Evolutionary conservation across 1,140 invertebrate genomes (phyloP).

Genomic region (Sarcophaga bullata): DNA sequence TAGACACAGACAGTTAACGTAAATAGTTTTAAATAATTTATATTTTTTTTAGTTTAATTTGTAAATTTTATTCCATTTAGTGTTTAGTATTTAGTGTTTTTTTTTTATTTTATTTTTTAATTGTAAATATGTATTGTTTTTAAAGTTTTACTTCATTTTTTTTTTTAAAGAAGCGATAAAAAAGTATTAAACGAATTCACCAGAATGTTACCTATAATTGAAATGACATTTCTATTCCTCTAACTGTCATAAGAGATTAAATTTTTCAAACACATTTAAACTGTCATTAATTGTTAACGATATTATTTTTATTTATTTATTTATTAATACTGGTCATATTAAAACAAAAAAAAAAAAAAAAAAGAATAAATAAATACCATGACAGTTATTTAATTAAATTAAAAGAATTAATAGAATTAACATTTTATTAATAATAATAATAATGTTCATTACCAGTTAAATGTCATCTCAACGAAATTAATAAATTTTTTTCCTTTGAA

Average conservation of each 20-base stretch:
- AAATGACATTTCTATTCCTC: background rate
- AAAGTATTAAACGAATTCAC: background rate
- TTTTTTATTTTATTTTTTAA: background rate
- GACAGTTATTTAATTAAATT: constrained; percentile 13
- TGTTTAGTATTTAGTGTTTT: background rate
- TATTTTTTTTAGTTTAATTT: background rate
- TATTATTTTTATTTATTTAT: background rate
- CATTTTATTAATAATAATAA: too few species aligned
- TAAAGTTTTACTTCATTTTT: background rate
- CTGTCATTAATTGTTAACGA: constrained; percentile 22
- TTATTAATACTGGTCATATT: constrained; percentile 10
- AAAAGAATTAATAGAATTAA: background rate
- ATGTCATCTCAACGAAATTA: too few species aligned
- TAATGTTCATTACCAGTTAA: too few species aligned
- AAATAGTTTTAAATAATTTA: constrained; percentile 1
- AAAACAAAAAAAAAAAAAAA: background rate
- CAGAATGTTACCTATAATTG: too few species aligned
- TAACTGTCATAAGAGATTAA: constrained; percentile 23
- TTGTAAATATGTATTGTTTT: background rate
- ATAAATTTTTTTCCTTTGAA: too few species aligned
- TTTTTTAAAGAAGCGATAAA: background rate
- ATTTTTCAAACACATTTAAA: background rate
- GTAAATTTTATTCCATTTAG: background rate
- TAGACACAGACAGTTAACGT: background rate
- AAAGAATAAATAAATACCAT: background rate